Evolutionary conservation across 2,888 invertebrate genomes (phyloP).

Genomic region (Pycnomerus fuliginosus): DNA sequence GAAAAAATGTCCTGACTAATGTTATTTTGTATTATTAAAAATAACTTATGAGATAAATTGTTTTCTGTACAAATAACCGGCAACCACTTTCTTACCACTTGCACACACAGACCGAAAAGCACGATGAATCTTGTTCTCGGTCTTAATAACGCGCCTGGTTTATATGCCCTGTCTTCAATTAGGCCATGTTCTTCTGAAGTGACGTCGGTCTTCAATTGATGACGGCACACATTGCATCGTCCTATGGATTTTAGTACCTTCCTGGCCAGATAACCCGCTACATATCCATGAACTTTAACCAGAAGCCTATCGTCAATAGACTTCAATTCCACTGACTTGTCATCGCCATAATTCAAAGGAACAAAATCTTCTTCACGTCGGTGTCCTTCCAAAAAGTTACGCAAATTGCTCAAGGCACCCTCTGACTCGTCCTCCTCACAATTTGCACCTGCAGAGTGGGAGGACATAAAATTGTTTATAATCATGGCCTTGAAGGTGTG

Average conservation of each 20-base stretch:
- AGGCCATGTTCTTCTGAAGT: neutral
- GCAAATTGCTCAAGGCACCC: neutral
- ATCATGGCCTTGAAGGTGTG: constrained; percentile 8
- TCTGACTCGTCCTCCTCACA: constrained; percentile 4
- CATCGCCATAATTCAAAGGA: neutral
- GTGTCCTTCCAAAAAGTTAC: neutral
- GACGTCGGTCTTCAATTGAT: neutral
- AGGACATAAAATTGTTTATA: constrained; percentile 9
- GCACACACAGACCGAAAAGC: neutral
- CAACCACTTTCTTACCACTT: neutral
- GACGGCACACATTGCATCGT: neutral
- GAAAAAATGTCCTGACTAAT: neutral
- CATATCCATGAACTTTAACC: neutral
- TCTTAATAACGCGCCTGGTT: neutral
- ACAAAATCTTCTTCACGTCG: neutral
- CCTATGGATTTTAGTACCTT: neutral
- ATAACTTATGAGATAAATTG: neutral
- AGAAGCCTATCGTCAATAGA: neutral
- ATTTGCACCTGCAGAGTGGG: constrained; percentile 7
- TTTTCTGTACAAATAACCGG: neutral
- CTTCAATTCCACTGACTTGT: neutral
- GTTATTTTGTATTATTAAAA: neutral
- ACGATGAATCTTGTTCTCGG: neutral
- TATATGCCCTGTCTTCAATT: neutral
- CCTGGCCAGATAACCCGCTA: neutral